These are phyloP conservation scores for Ochropleura plecta DNA, from an alignment of 2,888 invertebrate genomes.

Conservation along the genomic window DNA sequence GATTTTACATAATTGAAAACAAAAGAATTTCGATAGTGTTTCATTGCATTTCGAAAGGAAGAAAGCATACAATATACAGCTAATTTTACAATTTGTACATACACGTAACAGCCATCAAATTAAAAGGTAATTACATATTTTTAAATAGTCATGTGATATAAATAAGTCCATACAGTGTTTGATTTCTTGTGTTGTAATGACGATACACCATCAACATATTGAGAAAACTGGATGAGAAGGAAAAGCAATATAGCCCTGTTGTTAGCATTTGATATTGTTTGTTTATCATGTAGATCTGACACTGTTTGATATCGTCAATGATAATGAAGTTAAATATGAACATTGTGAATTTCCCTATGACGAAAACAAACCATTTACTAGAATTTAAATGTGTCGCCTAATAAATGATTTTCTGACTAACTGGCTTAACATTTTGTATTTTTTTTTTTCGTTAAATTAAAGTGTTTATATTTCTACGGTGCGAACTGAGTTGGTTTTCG, in stretches of 20 bases:
- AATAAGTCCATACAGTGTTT: constrained; percentile 26
- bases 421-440: constrained; percentile 54
- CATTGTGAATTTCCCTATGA: constrained; percentile 72
- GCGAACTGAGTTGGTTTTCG: constrained; percentile 63
- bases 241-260: constrained; percentile 78
- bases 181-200: constrained; percentile 11
- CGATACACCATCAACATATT: constrained; percentile 13
- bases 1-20: constrained; percentile 22
- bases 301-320: constrained; percentile 71
- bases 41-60: constrained; percentile 30
- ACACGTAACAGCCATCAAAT: constrained; percentile 38
- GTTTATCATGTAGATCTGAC: constrained; percentile 70
- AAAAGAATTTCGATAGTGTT: constrained; percentile 20
- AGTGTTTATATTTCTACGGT: constrained; percentile 60
- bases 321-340: constrained; percentile 67
- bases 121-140: constrained; percentile 22
- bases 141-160: constrained; percentile 13
- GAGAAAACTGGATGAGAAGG: constrained; percentile 73
- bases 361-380: constrained; percentile 75
- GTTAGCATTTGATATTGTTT: constrained; percentile 64
- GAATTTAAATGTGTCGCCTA: constrained; percentile 67
- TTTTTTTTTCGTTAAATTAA: constrained; percentile 61
- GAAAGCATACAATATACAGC: constrained; percentile 35
- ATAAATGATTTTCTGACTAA: constrained; percentile 65
- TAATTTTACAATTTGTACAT: constrained; percentile 47